Percentiles rank a stretch among this genome's conserved stretches.
Conservation (phyloP, 2,888 invertebrate species). For the Scaptomyza tumidula region DNA sequence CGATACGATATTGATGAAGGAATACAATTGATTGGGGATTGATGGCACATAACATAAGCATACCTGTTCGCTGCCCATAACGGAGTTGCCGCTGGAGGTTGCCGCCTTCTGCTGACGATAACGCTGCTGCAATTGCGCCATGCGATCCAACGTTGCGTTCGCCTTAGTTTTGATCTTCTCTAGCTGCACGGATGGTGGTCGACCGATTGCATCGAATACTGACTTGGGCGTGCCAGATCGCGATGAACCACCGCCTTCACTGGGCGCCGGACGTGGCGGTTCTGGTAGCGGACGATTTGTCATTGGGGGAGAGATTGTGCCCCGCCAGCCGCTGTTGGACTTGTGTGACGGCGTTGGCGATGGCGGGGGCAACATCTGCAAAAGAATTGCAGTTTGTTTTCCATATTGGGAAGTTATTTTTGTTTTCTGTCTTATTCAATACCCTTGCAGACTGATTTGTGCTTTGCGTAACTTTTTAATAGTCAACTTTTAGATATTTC, state of each 20-base stretch:
- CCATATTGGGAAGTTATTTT: conserved; percentile 30
- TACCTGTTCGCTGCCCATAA: conserved; percentile 75
- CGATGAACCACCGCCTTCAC: conserved; percentile 81
- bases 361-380: conserved; percentile 71
- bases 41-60: conserved; percentile 12
- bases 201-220: conserved; percentile 83
- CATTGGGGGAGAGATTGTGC: conserved; percentile 46
- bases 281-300: conserved; percentile 86
- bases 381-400: conserved; percentile 49
- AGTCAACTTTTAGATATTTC: no score
- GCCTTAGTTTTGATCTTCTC: conserved; percentile 85
- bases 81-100: conserved; percentile 49
- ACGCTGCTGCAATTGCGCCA: conserved; percentile 86
- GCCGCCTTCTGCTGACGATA: conserved; percentile 86
- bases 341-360: conserved; percentile 81
- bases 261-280: conserved; percentile 84
- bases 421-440: conserved; percentile 2
- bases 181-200: conserved; percentile 84
- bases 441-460: conserved; percentile 5
- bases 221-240: conserved; percentile 83
- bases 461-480: no score
- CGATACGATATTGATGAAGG: conserved; percentile 52
- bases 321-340: conserved; percentile 65
- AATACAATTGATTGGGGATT: conserved; percentile 2
- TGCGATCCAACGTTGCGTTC: conserved; percentile 84